Conservation (phyloP, 37 sponge, comb jelly and placozoan genomes). For the Mnemiopsis leidyi region DNA sequence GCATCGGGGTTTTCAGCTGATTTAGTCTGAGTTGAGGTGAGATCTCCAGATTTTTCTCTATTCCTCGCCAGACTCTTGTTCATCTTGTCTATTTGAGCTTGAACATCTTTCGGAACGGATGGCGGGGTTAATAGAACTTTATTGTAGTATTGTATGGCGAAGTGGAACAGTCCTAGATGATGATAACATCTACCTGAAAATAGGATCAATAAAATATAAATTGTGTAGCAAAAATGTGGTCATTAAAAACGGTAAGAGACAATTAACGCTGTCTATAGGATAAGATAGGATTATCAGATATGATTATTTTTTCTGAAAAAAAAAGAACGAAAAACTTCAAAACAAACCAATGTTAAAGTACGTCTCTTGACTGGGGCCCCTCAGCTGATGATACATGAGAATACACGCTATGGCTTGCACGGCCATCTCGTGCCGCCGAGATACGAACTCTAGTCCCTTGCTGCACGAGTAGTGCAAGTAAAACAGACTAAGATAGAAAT, state of each 20-base stretch:
- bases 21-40: not conserved
- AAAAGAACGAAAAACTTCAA: no score
- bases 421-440: constrained; percentile 4
- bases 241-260: not conserved
- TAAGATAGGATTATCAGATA: no score
- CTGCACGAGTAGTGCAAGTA: constrained; percentile 1
- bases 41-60: not conserved
- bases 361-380: constrained; percentile 23
- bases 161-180: not conserved
- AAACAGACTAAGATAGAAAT: not conserved
- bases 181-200: constrained; percentile 23
- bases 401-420: constrained; percentile 23
- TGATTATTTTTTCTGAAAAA: no score
- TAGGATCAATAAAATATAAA: no score
- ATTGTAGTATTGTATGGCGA: constrained; percentile 13
- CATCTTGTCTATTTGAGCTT: not conserved
- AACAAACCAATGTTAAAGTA: constrained; percentile 1
- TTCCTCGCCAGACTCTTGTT: not conserved
- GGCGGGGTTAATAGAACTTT: not conserved
- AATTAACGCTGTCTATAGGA: not conserved
- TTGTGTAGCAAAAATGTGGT: not conserved
- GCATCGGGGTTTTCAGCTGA: not conserved
- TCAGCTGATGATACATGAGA: constrained; percentile 25
- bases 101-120: not conserved
- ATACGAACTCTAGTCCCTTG: not conserved